Evolutionary conservation across 2,797 vertebrate genomes (phyloP).

Genomic region (Fistularia tabacaria): DNA sequence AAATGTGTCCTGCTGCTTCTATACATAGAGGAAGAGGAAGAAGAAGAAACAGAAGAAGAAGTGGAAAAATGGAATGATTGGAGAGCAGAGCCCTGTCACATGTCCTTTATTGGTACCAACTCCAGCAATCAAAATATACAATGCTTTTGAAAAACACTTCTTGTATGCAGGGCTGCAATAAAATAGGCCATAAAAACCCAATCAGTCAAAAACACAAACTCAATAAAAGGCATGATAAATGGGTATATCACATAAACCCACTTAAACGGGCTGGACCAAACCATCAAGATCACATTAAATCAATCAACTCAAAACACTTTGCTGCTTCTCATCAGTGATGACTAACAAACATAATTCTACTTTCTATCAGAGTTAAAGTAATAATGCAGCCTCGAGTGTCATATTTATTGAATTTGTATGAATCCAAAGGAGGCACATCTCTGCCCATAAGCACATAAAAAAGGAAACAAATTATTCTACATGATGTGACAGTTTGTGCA

Average conservation of each 20-base stretch:
- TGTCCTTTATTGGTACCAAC: neutral
- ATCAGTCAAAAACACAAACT: slow-evolving; percentile 14
- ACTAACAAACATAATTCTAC: too few relatives aligned
- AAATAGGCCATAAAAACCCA: slow-evolving; percentile 44
- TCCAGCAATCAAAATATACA: slow-evolving; percentile 53
- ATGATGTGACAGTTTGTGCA: too few relatives aligned
- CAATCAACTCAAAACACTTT: too few relatives aligned
- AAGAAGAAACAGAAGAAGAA: neutral
- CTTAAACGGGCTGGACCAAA: neutral
- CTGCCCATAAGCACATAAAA: too few relatives aligned
- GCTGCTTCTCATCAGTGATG: too few relatives aligned
- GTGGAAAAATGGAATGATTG: neutral
- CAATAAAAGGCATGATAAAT: slow-evolving; percentile 34
- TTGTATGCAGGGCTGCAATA: slow-evolving; percentile 35
- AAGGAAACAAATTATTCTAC: too few relatives aligned
- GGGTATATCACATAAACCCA: neutral
- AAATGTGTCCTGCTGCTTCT: slow-evolving; percentile 15
- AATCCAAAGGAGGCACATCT: too few relatives aligned
- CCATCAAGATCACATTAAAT: neutral
- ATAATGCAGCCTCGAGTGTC: too few relatives aligned
- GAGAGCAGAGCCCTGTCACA: neutral
- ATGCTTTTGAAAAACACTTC: slow-evolving; percentile 28
- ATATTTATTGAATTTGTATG: too few relatives aligned
- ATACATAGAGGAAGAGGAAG: too few relatives aligned
- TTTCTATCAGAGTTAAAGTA: too few relatives aligned